phyloP scores from a whole-genome alignment of 1,140 invertebrate genomes.

The Zaprionus ornatus region DNA sequence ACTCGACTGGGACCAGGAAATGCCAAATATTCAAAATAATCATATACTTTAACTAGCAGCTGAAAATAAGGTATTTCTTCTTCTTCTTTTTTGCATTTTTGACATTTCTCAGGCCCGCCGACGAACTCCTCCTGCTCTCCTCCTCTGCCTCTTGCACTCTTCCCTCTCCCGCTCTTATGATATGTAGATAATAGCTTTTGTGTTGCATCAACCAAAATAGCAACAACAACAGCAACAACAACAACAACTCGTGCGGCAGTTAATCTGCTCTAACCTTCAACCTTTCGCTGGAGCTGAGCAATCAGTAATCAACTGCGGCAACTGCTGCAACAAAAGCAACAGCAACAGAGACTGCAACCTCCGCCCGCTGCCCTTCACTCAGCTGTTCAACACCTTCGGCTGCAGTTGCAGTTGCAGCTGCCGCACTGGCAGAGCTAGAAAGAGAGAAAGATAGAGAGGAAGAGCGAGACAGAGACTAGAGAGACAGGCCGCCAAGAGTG shows the following conservation, averaged over 20 bases:
- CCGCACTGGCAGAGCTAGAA: conserved; percentile 22
- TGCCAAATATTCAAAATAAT: conserved; percentile 8
- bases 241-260: conserved; percentile 30
- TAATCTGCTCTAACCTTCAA: conserved; percentile 79
- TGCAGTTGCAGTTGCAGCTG: conserved; percentile 36
- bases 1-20: conserved; percentile 17
- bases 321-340: conserved; percentile 4
- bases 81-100: conserved; percentile 21
- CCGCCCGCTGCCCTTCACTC: conserved; percentile 64
- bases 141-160: conserved; percentile 42
- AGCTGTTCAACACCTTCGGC: conserved; percentile 77
- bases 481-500: conserved; percentile 78
- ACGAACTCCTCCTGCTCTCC: background rate
- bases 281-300: conserved; percentile 68
- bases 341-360: background rate
- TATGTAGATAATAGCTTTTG: conserved; percentile 77
- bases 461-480: conserved; percentile 22
- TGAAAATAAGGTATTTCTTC: background rate
- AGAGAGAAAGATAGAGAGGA: background rate
- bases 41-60: background rate
- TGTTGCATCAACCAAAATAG: conserved; percentile 30
- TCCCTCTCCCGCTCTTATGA: conserved; percentile 38
- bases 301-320: conserved; percentile 55
- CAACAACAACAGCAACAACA: conserved; percentile 43
- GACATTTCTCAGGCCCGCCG: conserved; percentile 47